Base-by-base conservation (phyloP, 2,113 vertebrate genomes). In the Halichoerus grypus region DNA sequence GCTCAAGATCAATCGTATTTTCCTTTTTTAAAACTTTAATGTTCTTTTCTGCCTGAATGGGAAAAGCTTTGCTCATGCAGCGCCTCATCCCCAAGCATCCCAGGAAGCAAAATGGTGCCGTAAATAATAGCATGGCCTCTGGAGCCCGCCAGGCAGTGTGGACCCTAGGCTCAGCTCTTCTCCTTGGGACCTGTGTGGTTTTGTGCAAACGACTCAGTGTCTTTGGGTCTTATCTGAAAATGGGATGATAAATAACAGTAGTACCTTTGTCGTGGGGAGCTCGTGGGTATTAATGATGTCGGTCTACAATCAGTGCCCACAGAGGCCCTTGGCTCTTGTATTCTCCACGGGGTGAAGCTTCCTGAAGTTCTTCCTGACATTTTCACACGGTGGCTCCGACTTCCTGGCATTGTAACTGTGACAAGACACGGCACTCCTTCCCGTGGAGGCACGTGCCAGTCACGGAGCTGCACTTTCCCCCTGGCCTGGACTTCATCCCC, bases 371-470 rank as follows among this genome's bases (percentile, higher is more conserved):
- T 26, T 61, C 28, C 36, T 36, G 36, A 55, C 11, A 0, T 19
- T 4, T 33, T 15, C 4, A 22, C 5, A 18, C 24, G 1, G 11
- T 15, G n/a, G 21, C 22, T 18, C 55, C 22, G 31, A 46, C 51
- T 46, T 3, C 51, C 51, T 22, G 22, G 67, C 22, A 0, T 4
- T 1, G 10, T 5, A 26, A 3, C 5, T 18, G 59, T 31, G 39
- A 42, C 28, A 19, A 63, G 53, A 31, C 28, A 8, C 4, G 2
- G 88, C 16, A 10, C 24, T 59, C 28, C 31, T 42, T 15, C 51
- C 28, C 1, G 0, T 22, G 36, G 7, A 36, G 74, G 46, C 18
- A 7, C 0, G 0, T 0, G 3, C 39, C 42, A 3, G 0, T 49
- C n/a, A 3, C 2, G 4, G 51, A 77, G 31, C 8, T 39, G 12